Evolutionary conservation across 2,797 vertebrate genomes (phyloP).

Genomic region (Limnodromus scolopaceus): DNA sequence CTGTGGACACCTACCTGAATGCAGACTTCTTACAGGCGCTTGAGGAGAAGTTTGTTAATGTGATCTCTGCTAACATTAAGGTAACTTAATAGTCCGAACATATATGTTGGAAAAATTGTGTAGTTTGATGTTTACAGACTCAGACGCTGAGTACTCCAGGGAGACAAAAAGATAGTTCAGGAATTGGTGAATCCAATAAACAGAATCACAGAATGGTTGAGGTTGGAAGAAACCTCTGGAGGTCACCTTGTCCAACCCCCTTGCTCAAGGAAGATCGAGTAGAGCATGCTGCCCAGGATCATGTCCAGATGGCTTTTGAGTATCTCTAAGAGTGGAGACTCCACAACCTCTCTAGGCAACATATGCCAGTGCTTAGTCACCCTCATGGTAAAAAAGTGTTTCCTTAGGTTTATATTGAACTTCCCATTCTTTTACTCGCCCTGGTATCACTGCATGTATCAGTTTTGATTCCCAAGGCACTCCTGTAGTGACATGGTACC

Average conservation of each 20-base stretch:
- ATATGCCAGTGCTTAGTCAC: not conserved
- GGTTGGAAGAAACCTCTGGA: not conserved
- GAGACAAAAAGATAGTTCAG: not conserved
- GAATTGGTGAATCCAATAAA: not conserved
- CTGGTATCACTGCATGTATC: not conserved
- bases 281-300: not conserved
- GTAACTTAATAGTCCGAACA: constrained; percentile 62
- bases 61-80: constrained; percentile 82
- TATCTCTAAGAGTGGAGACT: not conserved
- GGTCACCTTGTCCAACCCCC: not conserved
- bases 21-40: constrained; percentile 79
- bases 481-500: not conserved
- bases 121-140: not conserved
- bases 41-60: constrained; percentile 66
- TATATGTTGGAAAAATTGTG: not conserved
- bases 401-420: not conserved
- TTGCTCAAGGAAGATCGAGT: not conserved
- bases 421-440: not conserved
- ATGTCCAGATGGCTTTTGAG: not conserved
- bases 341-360: not conserved
- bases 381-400: not conserved
- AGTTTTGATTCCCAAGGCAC: not conserved
- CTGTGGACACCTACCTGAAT: constrained; percentile 77
- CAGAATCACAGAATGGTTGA: not conserved
- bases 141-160: not conserved